Evolutionary conservation across 23 tunicate genomes (phyloP).

Genomic region (Styela plicata): DNA sequence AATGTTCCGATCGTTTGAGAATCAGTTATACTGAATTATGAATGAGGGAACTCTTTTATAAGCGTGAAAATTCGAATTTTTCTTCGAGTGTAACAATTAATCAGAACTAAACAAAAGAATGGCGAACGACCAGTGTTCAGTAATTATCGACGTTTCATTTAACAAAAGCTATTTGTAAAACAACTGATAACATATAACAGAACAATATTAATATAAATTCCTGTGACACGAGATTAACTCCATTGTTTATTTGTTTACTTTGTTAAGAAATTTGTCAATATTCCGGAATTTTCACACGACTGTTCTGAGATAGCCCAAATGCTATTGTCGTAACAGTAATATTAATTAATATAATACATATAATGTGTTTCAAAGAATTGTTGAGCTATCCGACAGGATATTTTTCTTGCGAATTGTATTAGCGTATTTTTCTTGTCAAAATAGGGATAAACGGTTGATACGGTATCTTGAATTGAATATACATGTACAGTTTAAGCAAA

Average conservation of each 20-base stretch:
- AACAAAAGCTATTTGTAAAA: not conserved
- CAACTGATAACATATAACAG: not conserved
- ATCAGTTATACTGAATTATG: no score
- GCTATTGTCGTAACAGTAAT: no score
- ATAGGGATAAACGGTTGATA: no score
- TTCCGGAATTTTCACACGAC: not conserved
- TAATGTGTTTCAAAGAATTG: not conserved
- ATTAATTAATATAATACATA: not conserved
- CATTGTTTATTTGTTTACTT: not conserved
- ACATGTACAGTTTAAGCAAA: no score
- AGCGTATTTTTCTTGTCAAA: no score
- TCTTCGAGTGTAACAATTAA: not conserved
- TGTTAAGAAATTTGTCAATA: not conserved
- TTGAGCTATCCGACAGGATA: not conserved
- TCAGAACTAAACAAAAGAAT: not conserved
- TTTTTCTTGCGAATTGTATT: no score
- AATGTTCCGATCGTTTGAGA: no score
- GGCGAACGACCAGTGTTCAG: not conserved
- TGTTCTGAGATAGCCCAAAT: no score
- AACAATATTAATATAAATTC: not conserved
- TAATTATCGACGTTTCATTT: not conserved
- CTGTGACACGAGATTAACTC: not conserved
- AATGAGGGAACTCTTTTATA: not conserved
- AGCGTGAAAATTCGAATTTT: not conserved
- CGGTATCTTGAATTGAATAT: no score